phyloP scores from a whole-genome alignment of 1,140 invertebrate species.

The Ylistrum balloti region DNA sequence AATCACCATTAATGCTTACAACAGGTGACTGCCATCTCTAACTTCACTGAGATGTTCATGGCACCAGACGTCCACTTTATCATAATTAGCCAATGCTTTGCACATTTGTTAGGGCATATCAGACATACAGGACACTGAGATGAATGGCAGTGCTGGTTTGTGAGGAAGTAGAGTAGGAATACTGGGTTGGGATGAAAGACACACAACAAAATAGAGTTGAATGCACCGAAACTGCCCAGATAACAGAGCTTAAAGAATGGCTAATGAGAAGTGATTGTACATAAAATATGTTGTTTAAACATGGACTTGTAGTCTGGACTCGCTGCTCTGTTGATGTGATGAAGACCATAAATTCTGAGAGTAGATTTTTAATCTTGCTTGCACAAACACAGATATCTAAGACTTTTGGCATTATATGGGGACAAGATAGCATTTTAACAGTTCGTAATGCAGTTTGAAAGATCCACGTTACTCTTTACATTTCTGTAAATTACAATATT shows the following conservation, averaged over 20 bases:
- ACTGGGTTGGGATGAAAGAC: neutral
- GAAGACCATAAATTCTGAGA: too few species aligned
- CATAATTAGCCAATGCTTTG: conserved; percentile 23
- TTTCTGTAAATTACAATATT: too few species aligned
- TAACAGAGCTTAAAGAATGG: neutral
- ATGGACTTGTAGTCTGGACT: too few species aligned
- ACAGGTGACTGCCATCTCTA: neutral
- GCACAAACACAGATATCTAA: too few species aligned
- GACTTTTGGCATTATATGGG: too few species aligned
- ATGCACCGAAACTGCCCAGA: neutral
- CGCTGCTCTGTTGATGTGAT: too few species aligned
- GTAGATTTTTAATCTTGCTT: too few species aligned
- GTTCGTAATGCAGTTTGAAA: too few species aligned
- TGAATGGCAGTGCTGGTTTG: neutral
- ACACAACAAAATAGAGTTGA: neutral
- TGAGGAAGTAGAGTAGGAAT: neutral
- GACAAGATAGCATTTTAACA: too few species aligned
- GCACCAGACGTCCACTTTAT: conserved; percentile 23
- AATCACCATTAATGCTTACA: neutral
- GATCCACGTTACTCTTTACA: too few species aligned
- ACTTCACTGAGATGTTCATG: neutral
- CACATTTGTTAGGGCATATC: conserved; percentile 18
- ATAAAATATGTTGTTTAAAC: neutral
- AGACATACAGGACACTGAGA: neutral
- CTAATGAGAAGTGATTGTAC: neutral